Evolutionary conservation across 23 tunicate genomes (phyloP).

Genomic region (Trididemnum nubilum): DNA sequence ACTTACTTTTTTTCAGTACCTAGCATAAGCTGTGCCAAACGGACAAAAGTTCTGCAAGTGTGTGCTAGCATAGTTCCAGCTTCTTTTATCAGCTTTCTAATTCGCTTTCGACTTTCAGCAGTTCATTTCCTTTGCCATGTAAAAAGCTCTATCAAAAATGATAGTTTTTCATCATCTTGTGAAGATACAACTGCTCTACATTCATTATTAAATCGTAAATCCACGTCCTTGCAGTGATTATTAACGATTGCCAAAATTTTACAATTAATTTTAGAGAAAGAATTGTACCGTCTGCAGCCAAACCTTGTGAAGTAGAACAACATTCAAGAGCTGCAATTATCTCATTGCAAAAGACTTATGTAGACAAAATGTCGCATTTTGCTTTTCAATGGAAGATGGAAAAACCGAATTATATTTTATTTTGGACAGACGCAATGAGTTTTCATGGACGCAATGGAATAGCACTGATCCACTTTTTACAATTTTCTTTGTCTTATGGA

Average conservation of each 20-base stretch:
- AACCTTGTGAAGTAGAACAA: background rate
- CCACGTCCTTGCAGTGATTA: background rate
- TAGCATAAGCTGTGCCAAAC: background rate
- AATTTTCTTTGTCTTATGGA: background rate
- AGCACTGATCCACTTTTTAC: background rate
- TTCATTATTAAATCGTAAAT: background rate
- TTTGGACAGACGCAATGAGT: background rate
- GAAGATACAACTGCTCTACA: background rate
- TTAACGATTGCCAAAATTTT: slow-evolving; percentile 19
- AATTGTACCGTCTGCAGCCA: background rate
- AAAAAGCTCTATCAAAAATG: background rate
- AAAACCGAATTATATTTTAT: background rate
- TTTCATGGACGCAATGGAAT: slow-evolving; percentile 9
- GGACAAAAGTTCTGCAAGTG: background rate
- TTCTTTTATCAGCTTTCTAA: slow-evolving; percentile 5
- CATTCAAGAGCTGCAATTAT: slow-evolving; percentile 16
- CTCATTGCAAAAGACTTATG: slow-evolving; percentile 23
- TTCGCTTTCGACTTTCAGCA: background rate
- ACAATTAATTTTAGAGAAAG: slow-evolving; percentile 4
- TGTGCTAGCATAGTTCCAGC: slow-evolving; percentile 17
- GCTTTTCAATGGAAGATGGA: background rate
- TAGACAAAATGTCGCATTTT: background rate
- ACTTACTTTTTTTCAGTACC: background rate
- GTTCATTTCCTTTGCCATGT: slow-evolving; percentile 3
- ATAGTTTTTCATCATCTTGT: background rate